A percentile compares a stretch with the other conserved stretches of the same genome.
Evolutionary conservation across 2,797 vertebrate genomes (phyloP).

Genomic region (Platalea minor): DNA sequence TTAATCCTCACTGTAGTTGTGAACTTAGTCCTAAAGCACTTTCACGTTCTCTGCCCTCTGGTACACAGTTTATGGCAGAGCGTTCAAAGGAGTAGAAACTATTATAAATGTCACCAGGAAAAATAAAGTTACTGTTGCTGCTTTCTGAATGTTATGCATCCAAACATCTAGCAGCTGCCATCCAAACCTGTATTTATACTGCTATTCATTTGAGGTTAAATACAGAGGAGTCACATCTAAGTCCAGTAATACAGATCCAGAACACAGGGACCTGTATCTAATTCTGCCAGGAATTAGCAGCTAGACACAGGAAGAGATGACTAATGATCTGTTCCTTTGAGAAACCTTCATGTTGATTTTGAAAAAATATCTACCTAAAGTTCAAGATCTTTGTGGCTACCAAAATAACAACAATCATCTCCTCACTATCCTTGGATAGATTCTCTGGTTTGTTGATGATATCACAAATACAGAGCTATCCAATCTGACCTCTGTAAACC

Average conservation of each 20-base stretch:
- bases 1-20: neutral
- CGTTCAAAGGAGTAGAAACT: neutral
- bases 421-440: neutral
- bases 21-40: neutral
- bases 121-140: neutral
- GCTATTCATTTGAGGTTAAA: neutral
- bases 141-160: neutral
- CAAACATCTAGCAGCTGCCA: neutral
- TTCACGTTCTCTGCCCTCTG: neutral
- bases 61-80: neutral
- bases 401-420: neutral
- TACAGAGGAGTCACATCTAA: neutral
- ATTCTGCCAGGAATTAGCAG: neutral
- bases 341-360: neutral
- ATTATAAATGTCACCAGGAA: neutral
- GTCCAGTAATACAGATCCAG: neutral
- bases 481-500: neutral
- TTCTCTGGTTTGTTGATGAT: neutral
- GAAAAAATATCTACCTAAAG: neutral
- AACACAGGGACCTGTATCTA: neutral
- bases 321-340: neutral
- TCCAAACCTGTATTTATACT: neutral
- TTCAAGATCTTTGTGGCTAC: neutral
- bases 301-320: neutral
- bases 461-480: neutral